Percentiles rank a stretch among this genome's conserved stretches.
Conservation (phyloP, 2,113 vertebrate genomes). For the Chloropsis cyanopogon region DNA sequence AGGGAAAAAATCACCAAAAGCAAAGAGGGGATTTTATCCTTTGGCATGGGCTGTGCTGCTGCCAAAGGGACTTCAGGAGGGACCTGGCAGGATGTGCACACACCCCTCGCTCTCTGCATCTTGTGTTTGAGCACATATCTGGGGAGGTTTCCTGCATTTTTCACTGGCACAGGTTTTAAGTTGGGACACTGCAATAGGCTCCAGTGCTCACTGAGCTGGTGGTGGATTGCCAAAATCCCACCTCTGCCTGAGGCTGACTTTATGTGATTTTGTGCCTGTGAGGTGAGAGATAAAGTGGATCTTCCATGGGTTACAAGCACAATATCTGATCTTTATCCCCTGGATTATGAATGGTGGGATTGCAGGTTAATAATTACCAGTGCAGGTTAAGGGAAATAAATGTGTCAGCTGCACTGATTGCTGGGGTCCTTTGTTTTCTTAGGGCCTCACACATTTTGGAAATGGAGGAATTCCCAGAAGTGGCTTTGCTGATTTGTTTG, state of each 20-base stretch:
- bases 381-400: not conserved
- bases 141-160: not conserved
- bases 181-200: fast-evolving
- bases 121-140: fast-evolving
- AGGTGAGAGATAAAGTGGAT: not conserved
- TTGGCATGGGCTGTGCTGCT: not conserved
- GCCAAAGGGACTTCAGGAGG: fast-evolving
- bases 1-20: not conserved
- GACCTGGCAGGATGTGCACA: not conserved
- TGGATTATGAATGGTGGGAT: not conserved
- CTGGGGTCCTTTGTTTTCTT: not conserved
- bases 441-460: not conserved
- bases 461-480: not conserved
- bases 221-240: not conserved
- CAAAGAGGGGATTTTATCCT: not conserved
- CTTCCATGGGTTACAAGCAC: not conserved
- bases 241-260: not conserved
- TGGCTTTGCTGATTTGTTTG: not conserved
- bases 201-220: fast-evolving
- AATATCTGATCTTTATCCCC: not conserved
- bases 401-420: not conserved
- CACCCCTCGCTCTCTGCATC: not conserved
- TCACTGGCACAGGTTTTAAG: not conserved
- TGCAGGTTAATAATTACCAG: slow-evolving; percentile 16
- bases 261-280: not conserved